These are phyloP conservation scores for Distichodus sexfasciatus DNA, from an alignment of 2,797 vertebrate genomes.

Conservation along the genomic window DNA sequence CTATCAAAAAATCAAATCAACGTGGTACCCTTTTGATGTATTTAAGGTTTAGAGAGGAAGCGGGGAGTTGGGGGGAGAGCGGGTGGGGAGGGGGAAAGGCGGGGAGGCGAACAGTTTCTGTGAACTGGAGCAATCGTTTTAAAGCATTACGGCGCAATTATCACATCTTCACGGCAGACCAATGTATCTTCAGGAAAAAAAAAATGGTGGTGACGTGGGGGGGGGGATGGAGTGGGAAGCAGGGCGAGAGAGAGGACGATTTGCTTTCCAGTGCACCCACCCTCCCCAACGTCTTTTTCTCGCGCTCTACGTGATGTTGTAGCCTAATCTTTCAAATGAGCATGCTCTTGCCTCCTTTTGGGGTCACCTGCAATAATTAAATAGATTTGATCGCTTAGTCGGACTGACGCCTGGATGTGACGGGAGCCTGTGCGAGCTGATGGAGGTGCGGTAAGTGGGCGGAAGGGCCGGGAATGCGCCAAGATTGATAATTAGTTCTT, in stretches of 20 bases:
- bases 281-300: background rate
- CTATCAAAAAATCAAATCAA: constrained; percentile 92
- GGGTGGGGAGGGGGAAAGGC: no score
- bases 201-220: no score
- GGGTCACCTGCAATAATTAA: constrained; percentile 49
- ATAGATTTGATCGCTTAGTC: constrained; percentile 67
- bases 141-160: constrained; percentile 75
- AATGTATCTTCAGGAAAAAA: constrained; percentile 33
- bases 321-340: constrained; percentile 38
- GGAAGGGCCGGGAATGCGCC: no score
- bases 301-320: background rate
- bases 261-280: background rate
- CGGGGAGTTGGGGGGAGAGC: constrained; percentile 55
- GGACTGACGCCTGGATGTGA: constrained; percentile 57
- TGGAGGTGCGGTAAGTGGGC: no score
- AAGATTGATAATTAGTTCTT: no score
- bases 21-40: constrained; percentile 87
- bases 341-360: background rate
- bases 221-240: no score
- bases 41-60: constrained; percentile 75
- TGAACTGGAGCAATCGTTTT: constrained; percentile 80
- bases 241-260: constrained; percentile 22
- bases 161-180: constrained; percentile 46
- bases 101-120: constrained; percentile 71
- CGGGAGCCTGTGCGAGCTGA: no score